Evolutionary conservation across 1,140 invertebrate genomes (phyloP).

Genomic region (Calosoma granatense): DNA sequence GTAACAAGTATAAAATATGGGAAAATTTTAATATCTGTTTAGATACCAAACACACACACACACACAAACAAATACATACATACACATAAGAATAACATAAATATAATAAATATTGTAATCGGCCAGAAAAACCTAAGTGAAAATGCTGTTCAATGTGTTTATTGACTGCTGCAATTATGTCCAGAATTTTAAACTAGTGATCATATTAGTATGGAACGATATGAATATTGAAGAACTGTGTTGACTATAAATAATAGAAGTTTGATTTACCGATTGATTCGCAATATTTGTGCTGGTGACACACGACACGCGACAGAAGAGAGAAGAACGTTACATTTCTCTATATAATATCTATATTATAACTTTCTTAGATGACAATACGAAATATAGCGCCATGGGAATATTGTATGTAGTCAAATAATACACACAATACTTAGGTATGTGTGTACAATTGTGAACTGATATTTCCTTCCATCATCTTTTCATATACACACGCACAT

Average conservation of each 20-base stretch:
- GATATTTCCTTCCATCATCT: no score
- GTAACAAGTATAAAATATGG: neutral
- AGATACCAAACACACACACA: no score
- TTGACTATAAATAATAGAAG: neutral
- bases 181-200: conserved; percentile 3
- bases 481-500: no score
- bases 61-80: no score
- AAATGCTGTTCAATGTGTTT: conserved; percentile 6
- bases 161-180: conserved; percentile 5
- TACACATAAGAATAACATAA: conserved; percentile 5
- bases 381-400: neutral
- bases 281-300: neutral
- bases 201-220: no score
- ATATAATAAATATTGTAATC: neutral
- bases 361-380: neutral
- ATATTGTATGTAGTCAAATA: no score
- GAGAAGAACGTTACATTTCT: neutral
- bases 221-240: neutral
- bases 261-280: neutral
- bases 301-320: neutral
- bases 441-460: neutral
- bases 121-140: conserved; percentile 3
- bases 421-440: no score
- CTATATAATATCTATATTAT: no score
- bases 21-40: conserved; percentile 8